phyloP scores from a whole-genome alignment of 2,797 vertebrate species.

The Syngnathus rostellatus region DNA sequence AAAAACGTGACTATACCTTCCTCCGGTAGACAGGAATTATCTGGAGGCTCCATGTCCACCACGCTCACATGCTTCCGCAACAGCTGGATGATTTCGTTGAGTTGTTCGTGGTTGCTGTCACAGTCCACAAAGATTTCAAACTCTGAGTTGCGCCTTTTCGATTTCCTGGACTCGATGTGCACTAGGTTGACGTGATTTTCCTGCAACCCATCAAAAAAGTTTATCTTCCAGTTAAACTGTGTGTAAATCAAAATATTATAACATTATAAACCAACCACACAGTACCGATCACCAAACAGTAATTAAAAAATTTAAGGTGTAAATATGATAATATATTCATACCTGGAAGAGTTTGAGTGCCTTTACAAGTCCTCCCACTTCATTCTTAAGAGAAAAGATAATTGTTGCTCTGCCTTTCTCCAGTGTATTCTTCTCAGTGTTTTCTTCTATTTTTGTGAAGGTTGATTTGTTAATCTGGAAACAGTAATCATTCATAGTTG shows the following conservation, averaged over 20 bases:
- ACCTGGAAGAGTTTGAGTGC: conserved; percentile 96
- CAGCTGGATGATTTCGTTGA: conserved; percentile 88
- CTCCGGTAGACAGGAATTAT: conserved; percentile 72
- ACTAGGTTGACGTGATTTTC: conserved; percentile 94
- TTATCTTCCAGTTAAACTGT: not conserved
- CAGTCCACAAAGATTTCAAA: conserved; percentile 97
- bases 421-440: conserved; percentile 79
- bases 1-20: conserved; percentile 60
- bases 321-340: conserved; percentile 1
- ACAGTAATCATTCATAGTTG: conserved; percentile 1
- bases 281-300: too few species aligned
- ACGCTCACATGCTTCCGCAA: conserved; percentile 82
- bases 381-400: conserved; percentile 95
- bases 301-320: not conserved
- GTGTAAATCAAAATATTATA: not conserved
- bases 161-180: conserved; percentile 95
- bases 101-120: conserved; percentile 87
- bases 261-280: not conserved
- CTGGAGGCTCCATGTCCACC: conserved; percentile 77
- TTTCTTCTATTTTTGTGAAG: conserved; percentile 86
- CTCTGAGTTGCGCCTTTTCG: conserved; percentile 89
- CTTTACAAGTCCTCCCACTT: conserved; percentile 92
- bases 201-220: conserved; percentile 52
- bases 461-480: conserved; percentile 78
- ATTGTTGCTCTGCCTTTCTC: conserved; percentile 81